Percentiles rank a stretch among this genome's conserved stretches.
Evolutionary conservation across 2,888 invertebrate species (phyloP).

Genomic region (Marasmarcha lunaedactyla): DNA sequence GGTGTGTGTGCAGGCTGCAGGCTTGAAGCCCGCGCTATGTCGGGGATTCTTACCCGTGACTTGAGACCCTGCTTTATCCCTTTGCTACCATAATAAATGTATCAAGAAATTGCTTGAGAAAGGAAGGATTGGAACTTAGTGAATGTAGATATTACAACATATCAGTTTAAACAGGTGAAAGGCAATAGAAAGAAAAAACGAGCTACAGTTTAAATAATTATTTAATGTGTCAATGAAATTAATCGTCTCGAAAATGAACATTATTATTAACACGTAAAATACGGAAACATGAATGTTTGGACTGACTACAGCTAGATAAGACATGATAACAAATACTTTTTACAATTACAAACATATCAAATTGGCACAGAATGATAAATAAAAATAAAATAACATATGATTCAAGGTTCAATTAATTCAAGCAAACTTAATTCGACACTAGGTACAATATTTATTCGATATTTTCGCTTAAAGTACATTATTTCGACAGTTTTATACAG

Average conservation of each 20-base stretch:
- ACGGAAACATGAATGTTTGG: neutral
- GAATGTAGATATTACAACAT: too few species aligned
- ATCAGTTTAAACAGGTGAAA: too few species aligned
- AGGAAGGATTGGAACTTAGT: too few species aligned
- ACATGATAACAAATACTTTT: conserved; percentile 9
- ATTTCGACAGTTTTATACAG: conserved; percentile 36
- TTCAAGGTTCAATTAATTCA: neutral
- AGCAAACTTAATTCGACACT: neutral
- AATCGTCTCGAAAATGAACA: neutral
- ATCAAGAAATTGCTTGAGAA: too few species aligned
- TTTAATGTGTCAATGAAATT: conserved; percentile 12
- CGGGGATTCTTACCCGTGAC: too few species aligned
- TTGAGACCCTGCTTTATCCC: too few species aligned
- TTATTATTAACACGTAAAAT: neutral
- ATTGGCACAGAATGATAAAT: conserved; percentile 53
- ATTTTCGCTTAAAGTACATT: conserved; percentile 1
- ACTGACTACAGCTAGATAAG: neutral
- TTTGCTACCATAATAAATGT: too few species aligned
- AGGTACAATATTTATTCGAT: conserved; percentile 9
- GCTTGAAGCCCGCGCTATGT: too few species aligned
- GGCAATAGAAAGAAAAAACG: too few species aligned
- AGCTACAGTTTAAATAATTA: conserved; percentile 14
- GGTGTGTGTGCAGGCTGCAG: too few species aligned
- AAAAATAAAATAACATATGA: conserved; percentile 6
- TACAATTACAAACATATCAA: conserved; percentile 15